A percentile compares a stretch with the other conserved stretches of the same genome.
Conservation (phyloP, 2,888 invertebrate species). For the Ochropleura plecta region DNA sequence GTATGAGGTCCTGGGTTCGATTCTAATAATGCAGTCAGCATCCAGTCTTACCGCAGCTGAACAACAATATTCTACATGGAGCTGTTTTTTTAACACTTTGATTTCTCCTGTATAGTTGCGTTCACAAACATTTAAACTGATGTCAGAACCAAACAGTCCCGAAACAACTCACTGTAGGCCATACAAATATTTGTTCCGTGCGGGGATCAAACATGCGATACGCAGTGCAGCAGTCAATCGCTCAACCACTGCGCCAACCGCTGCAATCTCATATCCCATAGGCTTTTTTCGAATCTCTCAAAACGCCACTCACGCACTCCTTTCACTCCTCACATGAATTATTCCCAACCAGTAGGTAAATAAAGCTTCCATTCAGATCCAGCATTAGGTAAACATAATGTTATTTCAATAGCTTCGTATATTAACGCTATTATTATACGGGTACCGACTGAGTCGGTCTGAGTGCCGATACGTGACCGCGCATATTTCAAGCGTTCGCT, state of each 20-base stretch:
- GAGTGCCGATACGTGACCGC: conserved; percentile 75
- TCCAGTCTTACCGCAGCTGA: not conserved
- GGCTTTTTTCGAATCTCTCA: not conserved
- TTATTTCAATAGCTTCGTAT: conserved; percentile 63
- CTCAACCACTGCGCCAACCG: too few species aligned
- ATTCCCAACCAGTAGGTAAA: conserved; percentile 52
- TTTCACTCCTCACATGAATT: conserved; percentile 44
- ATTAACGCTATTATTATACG: conserved; percentile 67
- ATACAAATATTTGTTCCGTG: too few species aligned
- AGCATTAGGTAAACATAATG: conserved; percentile 60
- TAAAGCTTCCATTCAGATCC: conserved; percentile 54
- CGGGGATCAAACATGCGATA: too few species aligned
- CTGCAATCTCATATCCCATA: not conserved
- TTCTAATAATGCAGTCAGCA: not conserved
- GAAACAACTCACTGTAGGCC: too few species aligned
- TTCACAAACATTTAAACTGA: too few species aligned
- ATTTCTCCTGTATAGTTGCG: too few species aligned
- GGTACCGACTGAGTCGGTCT: conserved; percentile 55
- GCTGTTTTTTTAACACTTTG: too few species aligned
- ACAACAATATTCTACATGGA: not conserved
- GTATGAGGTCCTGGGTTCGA: too few species aligned
- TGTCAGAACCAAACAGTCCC: too few species aligned
- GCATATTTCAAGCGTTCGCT: conserved; percentile 66
- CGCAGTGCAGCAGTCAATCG: too few species aligned
- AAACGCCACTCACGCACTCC: conserved; percentile 23